Percentiles rank a stretch among this genome's conserved stretches.
phyloP scores from a whole-genome alignment of 1,140 invertebrate species.

The Eriosoma lanigerum region DNA sequence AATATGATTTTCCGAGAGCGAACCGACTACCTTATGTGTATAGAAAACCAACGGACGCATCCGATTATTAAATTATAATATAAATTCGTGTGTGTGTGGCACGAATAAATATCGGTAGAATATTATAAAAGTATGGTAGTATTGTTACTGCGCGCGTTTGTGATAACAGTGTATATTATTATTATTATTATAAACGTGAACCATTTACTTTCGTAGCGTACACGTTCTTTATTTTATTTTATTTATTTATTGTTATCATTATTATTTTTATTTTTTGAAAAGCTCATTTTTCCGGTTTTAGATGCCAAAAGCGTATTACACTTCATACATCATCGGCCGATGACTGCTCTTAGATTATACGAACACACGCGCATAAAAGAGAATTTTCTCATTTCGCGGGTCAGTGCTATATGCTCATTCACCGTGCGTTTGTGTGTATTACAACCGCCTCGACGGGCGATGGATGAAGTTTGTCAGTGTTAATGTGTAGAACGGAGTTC shows the following conservation, averaged over 20 bases:
- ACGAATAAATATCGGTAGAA: too few species aligned
- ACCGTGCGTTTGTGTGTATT: background rate
- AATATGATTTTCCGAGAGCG: background rate
- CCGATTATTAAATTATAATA: too few species aligned
- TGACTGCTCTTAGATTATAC: conserved; percentile 20
- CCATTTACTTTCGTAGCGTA: too few species aligned
- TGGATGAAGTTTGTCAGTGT: conserved; percentile 27
- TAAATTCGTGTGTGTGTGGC: too few species aligned
- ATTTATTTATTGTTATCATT: too few species aligned
- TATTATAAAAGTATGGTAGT: too few species aligned
- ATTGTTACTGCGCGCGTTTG: too few species aligned
- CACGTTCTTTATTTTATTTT: too few species aligned
- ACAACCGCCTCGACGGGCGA: background rate
- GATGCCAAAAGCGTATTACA: conserved; percentile 34
- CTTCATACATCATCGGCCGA: conserved; percentile 41
- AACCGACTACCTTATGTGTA: background rate
- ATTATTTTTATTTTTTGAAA: conserved; percentile 29
- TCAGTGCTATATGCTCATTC: background rate
- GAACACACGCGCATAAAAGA: background rate
- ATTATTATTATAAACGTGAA: too few species aligned
- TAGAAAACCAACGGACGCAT: background rate
- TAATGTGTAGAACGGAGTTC: background rate
- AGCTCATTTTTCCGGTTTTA: conserved; percentile 21
- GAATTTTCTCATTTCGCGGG: conserved; percentile 3
- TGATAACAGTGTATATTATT: too few species aligned